Conservation (phyloP, 2,113 vertebrate species). For the Butorides virescens region DNA sequence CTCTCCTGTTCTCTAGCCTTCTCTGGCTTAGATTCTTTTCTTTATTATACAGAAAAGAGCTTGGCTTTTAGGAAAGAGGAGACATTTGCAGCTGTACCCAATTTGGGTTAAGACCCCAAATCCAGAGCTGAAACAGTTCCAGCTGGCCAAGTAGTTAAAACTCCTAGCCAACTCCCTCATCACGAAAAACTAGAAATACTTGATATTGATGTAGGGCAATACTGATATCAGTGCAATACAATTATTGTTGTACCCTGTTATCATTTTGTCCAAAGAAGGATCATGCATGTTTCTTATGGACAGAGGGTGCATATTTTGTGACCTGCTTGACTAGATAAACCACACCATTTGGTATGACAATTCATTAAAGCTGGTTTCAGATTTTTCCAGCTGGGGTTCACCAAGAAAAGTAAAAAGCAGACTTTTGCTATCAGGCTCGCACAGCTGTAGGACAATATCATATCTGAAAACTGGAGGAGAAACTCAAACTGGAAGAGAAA, state of each 20-base stretch:
- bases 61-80: neutral
- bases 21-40: neutral
- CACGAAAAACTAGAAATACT: neutral
- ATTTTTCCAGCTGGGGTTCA: neutral
- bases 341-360: neutral
- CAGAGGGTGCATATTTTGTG: neutral
- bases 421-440: neutral
- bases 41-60: neutral
- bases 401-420: neutral
- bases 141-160: neutral
- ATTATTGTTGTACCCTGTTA: neutral
- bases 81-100: neutral
- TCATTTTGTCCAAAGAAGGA: neutral
- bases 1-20: neutral
- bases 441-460: neutral
- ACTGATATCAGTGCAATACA: neutral
- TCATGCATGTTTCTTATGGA: neutral
- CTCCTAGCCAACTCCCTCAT: neutral
- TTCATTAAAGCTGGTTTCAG: neutral
- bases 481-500: neutral
- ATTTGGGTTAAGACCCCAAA: neutral
- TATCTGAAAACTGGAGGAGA: neutral
- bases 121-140: neutral
- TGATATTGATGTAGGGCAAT: neutral
- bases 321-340: neutral